Base-by-base conservation (phyloP, 2,888 invertebrate genomes). In the Bombylius major region DNA sequence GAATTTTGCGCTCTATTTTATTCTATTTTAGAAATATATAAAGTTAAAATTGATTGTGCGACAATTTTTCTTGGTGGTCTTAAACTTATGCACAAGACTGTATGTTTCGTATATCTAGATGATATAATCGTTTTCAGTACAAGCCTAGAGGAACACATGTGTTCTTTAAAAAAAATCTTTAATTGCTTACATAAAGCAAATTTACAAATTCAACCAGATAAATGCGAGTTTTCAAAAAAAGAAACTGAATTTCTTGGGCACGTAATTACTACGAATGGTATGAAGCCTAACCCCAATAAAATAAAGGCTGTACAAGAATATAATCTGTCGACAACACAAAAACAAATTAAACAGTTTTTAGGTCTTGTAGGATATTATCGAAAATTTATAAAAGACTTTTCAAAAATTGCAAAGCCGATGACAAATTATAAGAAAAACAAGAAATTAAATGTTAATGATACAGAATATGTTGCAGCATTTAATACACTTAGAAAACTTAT, bases 31-130 rank as follows among this genome's bases (percentile, higher is more conserved):
- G n/a, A n/a, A n/a, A n/a, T n/a, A n/a, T n/a, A n/a, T n/a, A n/a
- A n/a, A n/a, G n/a, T n/a, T n/a, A n/a, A n/a, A 67, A 65, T 58
- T 59, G 67, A 34, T 69, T 69, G 42, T 68, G n/a, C n/a, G n/a
- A n/a, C n/a, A n/a, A n/a, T n/a, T n/a, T n/a, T n/a, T n/a, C n/a
- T n/a, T n/a, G n/a, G n/a, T n/a, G n/a, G n/a, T n/a, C n/a, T n/a
- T n/a, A n/a, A n/a, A n/a, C n/a, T n/a, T n/a, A n/a, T n/a, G n/a
- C n/a, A n/a, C n/a, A n/a, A n/a, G n/a, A n/a, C n/a, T n/a, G n/a
- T n/a, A n/a, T n/a, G n/a, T n/a, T n/a, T n/a, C n/a, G n/a, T n/a
- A n/a, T n/a, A n/a, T n/a, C n/a, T n/a, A n/a, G n/a, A n/a, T n/a
- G n/a, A 69, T 55, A 64, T 66, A 5, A 61, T 71, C 7, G 58